Percentiles rank a stretch among this genome's conserved stretches.
These are phyloP conservation scores for Pachycephala philippinensis DNA, from an alignment of 2,113 vertebrate genomes.

Conservation along the genomic window DNA sequence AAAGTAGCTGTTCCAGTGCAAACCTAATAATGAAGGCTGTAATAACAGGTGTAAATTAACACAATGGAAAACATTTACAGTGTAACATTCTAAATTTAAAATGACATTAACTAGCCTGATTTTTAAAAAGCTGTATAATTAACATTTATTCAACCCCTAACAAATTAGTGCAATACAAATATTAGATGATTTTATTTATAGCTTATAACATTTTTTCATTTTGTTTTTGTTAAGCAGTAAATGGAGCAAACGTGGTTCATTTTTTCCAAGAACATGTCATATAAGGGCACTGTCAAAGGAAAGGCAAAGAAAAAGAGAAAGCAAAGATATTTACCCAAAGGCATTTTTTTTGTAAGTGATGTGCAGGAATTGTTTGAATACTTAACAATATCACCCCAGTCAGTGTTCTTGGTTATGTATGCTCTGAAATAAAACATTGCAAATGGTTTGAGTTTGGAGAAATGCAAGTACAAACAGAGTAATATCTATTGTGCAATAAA, in stretches of 20 bases:
- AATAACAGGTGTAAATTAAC: slow-evolving; percentile 83
- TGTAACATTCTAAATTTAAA: slow-evolving; percentile 78
- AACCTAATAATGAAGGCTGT: slow-evolving; percentile 75
- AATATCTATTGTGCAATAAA: slow-evolving; percentile 52
- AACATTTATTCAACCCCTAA: slow-evolving; percentile 74
- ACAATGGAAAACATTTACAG: slow-evolving; percentile 77
- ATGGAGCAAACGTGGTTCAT: slow-evolving; percentile 21
- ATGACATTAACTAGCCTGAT: slow-evolving; percentile 78
- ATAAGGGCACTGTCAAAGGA: slow-evolving; percentile 24
- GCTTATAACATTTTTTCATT: slow-evolving; percentile 46
- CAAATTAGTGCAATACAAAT: slow-evolving; percentile 46
- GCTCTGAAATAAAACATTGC: slow-evolving; percentile 44
- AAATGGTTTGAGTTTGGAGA: slow-evolving; percentile 27
- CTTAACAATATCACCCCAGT: slow-evolving; percentile 6
- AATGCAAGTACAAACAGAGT: slow-evolving; percentile 21
- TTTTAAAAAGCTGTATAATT: slow-evolving; percentile 75
- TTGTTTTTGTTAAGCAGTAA: slow-evolving; percentile 58
- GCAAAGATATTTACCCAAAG: slow-evolving; percentile 50
- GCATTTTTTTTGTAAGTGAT: slow-evolving; percentile 35
- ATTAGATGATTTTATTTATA: slow-evolving; percentile 69
- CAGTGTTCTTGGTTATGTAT: slow-evolving; percentile 9
- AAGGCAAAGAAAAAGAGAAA: not conserved
- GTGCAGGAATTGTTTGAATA: slow-evolving; percentile 53
- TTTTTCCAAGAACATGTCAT: slow-evolving; percentile 23
- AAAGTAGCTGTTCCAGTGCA: slow-evolving; percentile 72